phyloP scores from a whole-genome alignment of 2,113 vertebrate species.

The Malurus elegans region DNA sequence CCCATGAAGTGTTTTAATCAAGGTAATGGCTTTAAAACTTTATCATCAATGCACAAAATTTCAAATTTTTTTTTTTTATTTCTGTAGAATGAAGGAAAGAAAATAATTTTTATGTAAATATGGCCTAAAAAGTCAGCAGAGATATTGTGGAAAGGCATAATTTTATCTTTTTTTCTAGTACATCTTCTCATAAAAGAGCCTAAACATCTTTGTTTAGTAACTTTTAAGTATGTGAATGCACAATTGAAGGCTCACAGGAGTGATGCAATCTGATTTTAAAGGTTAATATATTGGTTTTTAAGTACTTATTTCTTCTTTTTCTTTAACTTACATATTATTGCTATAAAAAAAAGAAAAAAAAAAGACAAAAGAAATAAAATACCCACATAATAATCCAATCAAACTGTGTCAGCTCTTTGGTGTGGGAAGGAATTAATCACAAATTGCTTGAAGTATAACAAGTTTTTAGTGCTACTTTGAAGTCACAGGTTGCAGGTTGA shows the following conservation, averaged over 20 bases:
- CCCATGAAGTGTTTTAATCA: not conserved
- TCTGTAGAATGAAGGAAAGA: not conserved
- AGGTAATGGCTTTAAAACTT: not conserved
- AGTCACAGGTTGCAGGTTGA: not conserved
- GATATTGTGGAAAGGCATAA: not conserved
- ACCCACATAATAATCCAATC: not conserved
- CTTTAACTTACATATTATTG: not conserved
- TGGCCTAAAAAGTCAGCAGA: not conserved
- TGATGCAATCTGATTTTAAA: not conserved
- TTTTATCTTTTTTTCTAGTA: not conserved
- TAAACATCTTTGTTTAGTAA: not conserved
- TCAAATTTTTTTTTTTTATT: not conserved
- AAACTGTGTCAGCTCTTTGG: not conserved
- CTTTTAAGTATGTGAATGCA: not conserved
- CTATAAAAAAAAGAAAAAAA: not conserved
- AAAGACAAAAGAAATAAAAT: not conserved
- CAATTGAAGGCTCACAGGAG: not conserved
- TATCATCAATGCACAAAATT: not conserved
- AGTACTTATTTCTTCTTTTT: not conserved
- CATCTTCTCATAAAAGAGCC: not conserved
- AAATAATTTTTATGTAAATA: not conserved
- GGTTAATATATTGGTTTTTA: not conserved
- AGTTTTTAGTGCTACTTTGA: not conserved
- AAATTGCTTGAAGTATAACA: not conserved
- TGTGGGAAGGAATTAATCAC: not conserved